Percentiles rank a stretch among this genome's conserved stretches.
Evolutionary conservation across 2,797 vertebrate species (phyloP).

Genomic region (Gymnodraco acuticeps): DNA sequence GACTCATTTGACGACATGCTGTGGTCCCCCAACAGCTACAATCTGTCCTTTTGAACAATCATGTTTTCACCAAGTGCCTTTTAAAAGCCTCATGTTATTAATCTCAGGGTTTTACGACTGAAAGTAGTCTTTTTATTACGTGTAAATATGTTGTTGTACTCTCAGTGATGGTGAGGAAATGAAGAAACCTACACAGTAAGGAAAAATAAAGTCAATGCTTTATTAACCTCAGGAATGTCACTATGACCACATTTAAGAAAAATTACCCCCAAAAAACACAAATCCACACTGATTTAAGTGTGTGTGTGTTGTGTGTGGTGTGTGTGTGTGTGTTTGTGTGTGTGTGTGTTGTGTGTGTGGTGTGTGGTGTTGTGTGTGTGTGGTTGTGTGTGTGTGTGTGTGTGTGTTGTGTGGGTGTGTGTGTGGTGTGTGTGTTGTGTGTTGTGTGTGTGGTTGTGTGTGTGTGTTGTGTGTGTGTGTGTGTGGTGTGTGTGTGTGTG

Average conservation of each 20-base stretch:
- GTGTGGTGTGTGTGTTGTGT: constrained; percentile 44
- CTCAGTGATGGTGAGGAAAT: constrained; percentile 51
- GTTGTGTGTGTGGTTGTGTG: constrained; percentile 31
- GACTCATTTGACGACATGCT: not conserved
- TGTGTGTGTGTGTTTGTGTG: constrained; percentile 38
- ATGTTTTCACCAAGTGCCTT: constrained; percentile 34
- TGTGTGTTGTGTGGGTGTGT: constrained; percentile 11
- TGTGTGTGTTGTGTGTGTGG: constrained; percentile 13
- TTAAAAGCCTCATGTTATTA: constrained; percentile 25
- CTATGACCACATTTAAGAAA: constrained; percentile 82
- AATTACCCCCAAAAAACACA: constrained; percentile 65
- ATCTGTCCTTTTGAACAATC: not conserved
- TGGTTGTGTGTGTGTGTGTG: constrained; percentile 44
- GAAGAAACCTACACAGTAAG: constrained; percentile 78
- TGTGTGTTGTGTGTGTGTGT: constrained; percentile 18
- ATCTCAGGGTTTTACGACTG: constrained; percentile 35
- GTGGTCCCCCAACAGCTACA: not conserved
- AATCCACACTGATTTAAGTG: constrained; percentile 70
- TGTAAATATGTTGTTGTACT: constrained; percentile 8
- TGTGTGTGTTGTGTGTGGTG: constrained; percentile 48
- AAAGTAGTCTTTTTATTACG: not conserved
- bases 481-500: no score
- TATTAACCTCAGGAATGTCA: constrained; percentile 84
- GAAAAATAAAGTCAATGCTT: constrained; percentile 87
- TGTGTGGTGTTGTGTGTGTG: constrained; percentile 36